These are phyloP conservation scores for Synchiropus splendidus DNA, from an alignment of 2,113 vertebrate species.

Conservation along the genomic window DNA sequence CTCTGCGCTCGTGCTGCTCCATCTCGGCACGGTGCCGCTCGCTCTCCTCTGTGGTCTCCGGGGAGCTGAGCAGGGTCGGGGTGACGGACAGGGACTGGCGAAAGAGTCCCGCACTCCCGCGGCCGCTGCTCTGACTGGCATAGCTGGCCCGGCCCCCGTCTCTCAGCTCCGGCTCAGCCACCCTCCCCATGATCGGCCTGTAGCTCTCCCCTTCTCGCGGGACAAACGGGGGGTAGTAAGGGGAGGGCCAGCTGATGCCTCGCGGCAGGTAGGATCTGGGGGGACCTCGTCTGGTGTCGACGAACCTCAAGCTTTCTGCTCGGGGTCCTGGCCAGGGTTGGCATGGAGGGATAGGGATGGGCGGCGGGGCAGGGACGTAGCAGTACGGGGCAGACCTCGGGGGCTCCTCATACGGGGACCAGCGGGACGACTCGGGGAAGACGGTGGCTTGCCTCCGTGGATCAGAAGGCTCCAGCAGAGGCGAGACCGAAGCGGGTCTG, in stretches of 20 bases:
- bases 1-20: constrained; percentile 46
- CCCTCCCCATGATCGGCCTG: constrained; percentile 34
- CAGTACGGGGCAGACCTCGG: constrained; percentile 52
- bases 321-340: constrained; percentile 45
- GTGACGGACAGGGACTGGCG: constrained; percentile 68
- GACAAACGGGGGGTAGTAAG: constrained; percentile 46
- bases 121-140: constrained; percentile 71
- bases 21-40: constrained; percentile 47
- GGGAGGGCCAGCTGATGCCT: constrained; percentile 69
- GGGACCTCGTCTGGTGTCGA: constrained; percentile 47
- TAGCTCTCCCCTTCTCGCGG: constrained; percentile 41
- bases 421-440: constrained; percentile 57
- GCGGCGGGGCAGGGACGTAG: constrained; percentile 48
- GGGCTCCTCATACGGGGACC: constrained; percentile 54
- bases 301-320: constrained; percentile 32
- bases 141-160: constrained; percentile 64
- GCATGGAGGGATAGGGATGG: constrained; percentile 30
- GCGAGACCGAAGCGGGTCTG: constrained; percentile 40
- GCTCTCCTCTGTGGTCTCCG: constrained; percentile 66
- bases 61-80: constrained; percentile 69
- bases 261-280: constrained; percentile 60
- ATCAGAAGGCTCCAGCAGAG: constrained; percentile 44
- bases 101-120: constrained; percentile 64
- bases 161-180: constrained; percentile 41
- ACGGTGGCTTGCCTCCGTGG: constrained; percentile 56